Base-by-base conservation (phyloP, 92 coral and sea anemone genomes). In the Zoanthus sansibaricus region DNA sequence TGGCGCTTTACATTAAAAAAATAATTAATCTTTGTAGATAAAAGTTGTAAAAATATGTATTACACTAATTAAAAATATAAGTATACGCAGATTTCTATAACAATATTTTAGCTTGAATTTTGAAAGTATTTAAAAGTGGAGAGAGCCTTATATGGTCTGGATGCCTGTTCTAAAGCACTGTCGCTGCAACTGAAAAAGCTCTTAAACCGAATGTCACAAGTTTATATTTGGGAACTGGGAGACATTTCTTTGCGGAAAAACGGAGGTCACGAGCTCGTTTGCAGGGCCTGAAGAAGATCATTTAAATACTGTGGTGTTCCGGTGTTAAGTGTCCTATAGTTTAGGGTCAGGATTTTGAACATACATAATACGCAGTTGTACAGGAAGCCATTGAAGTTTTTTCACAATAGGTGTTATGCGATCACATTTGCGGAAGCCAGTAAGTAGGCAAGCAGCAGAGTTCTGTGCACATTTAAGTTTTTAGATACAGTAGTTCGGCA, bases 331-430 rank as follows among this genome's bases (percentile, higher is more conserved):
- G 71, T 49, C 55, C 12, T 49, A 84, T 15, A 84, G 15, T 67
- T 71, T 17, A 71, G 32, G 16, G 64, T 20, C 9, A 83, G 67
- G 44, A 83, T 71, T 71, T 83, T 83, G 20, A 48, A 83, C 48
- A 14, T 42, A 3, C n/a, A n/a, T n/a, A n/a, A 83, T 83, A 25
- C 79, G 7, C 15, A 25, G 79, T 14, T 51, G 79, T 0, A 84
- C 33, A 72, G 88, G 80, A 7, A 74, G 71, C 82, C 87, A 83
- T 32, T 83, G 79, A 4, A 83, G 58, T 44, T 83, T 71, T 37
- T 37, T 83, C 3, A 83, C 71, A 72, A 84, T 54, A 11, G 82
- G 88, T 7, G 88, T 49, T 16, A 72, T 61, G 18, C 74, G 88
- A 72, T 72, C 82, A n/a, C 11, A 21, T 85, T 72, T 72, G 15